Evolutionary conservation across 2,113 vertebrate species (phyloP).

Genomic region (Mastomys natalensis): DNA sequence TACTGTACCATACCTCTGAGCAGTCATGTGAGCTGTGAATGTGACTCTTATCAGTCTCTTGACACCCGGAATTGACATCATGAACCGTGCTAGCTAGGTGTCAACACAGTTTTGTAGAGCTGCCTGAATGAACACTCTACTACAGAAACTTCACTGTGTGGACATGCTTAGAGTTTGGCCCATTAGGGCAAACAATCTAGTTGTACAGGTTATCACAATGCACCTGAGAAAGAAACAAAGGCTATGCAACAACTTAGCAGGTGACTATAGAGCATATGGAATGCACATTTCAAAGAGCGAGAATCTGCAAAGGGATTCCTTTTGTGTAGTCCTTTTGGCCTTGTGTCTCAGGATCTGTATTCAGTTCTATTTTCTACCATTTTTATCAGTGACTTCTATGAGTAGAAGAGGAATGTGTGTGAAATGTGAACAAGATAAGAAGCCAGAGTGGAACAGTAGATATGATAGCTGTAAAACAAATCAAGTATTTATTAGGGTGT

Average conservation of each 20-base stretch:
- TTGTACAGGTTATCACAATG: not conserved
- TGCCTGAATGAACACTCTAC: not conserved
- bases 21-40: not conserved
- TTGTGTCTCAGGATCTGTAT: not conserved
- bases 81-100: not conserved
- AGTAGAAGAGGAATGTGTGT: not conserved
- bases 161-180: not conserved
- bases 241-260: not conserved
- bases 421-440: constrained; percentile 50
- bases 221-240: not conserved
- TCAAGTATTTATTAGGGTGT: not conserved
- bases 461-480: not conserved
- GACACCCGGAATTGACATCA: not conserved
- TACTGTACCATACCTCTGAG: not conserved
- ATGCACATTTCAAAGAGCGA: not conserved
- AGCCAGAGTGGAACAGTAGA: not conserved
- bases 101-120: not conserved
- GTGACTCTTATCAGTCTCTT: not conserved
- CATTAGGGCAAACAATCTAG: not conserved
- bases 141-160: not conserved
- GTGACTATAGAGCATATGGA: fast-evolving
- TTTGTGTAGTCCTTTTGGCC: not conserved
- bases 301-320: not conserved
- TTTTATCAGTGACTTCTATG: constrained; percentile 34
- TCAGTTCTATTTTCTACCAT: not conserved